phyloP scores from a whole-genome alignment of 2,888 invertebrate species.

The Zelleria hepariella region DNA sequence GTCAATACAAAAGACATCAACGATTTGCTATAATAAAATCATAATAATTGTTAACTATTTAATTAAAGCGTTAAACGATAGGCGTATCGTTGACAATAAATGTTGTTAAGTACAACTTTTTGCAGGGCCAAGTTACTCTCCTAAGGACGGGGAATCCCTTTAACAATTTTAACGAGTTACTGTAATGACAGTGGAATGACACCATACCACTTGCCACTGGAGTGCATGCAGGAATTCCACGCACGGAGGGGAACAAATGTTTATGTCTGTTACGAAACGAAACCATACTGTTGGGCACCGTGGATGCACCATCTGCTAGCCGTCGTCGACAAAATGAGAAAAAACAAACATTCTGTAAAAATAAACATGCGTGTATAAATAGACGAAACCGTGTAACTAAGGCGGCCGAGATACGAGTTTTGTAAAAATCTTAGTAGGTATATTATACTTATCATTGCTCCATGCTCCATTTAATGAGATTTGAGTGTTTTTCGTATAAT shows the following conservation, averaged over 20 bases:
- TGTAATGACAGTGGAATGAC: constrained; percentile 9
- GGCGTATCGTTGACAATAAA: too few species aligned
- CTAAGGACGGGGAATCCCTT: too few species aligned
- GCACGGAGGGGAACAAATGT: constrained; percentile 49
- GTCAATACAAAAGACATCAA: too few species aligned
- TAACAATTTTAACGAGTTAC: constrained; percentile 38
- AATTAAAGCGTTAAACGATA: too few species aligned
- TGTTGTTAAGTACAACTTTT: too few species aligned
- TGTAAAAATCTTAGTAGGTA: neutral
- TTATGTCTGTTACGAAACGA: constrained; percentile 46
- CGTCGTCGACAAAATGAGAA: constrained; percentile 58
- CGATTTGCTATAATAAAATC: too few species aligned
- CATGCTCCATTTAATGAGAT: too few species aligned
- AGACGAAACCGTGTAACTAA: neutral
- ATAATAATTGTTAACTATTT: too few species aligned
- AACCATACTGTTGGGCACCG: constrained; percentile 25
- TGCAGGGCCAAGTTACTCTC: too few species aligned
- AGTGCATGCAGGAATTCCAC: constrained; percentile 34
- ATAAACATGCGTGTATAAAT: constrained; percentile 40
- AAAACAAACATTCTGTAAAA: constrained; percentile 60
- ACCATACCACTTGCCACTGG: neutral
- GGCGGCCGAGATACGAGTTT: neutral
- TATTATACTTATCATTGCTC: too few species aligned
- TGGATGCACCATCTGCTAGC: constrained; percentile 55
- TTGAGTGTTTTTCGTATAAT: too few species aligned